These are phyloP conservation scores for Pygocentrus nattereri DNA, from an alignment of 2,797 vertebrate genomes.

Conservation along the genomic window DNA sequence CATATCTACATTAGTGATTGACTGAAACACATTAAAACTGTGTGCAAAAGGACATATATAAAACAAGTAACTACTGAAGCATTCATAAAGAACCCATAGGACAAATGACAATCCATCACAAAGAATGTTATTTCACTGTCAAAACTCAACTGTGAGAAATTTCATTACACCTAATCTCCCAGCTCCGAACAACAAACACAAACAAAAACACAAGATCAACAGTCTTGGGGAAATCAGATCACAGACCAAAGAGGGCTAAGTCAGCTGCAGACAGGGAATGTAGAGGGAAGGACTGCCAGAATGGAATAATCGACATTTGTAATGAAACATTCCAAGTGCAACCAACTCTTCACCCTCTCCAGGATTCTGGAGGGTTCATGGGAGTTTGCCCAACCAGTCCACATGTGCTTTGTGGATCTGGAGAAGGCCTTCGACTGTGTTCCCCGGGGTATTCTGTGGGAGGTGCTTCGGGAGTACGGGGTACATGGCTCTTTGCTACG, in stretches of 20 bases:
- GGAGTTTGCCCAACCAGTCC: no score
- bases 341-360: no score
- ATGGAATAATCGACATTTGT: neutral
- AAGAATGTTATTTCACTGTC: conserved; percentile 51
- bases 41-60: conserved; percentile 53
- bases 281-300: neutral
- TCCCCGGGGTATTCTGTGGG: no score
- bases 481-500: no score
- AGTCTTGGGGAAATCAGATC: conserved; percentile 20
- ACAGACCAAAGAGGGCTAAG: conserved; percentile 1
- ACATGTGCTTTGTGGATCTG: no score
- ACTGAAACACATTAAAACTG: conserved; percentile 58
- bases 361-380: no score
- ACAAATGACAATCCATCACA: conserved; percentile 38
- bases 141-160: conserved; percentile 45
- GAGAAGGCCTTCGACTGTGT: no score
- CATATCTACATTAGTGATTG: conserved; percentile 58
- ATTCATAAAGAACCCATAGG: conserved; percentile 50
- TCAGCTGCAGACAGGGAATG: neutral
- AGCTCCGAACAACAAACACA: conserved; percentile 40
- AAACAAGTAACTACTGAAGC: conserved; percentile 45
- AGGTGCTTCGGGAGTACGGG: no score
- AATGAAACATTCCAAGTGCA: neutral
- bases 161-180: conserved; percentile 44
- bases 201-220: conserved; percentile 36